phyloP scores from a whole-genome alignment of 2,888 invertebrate genomes.

The Lasioglossum villosulum region DNA sequence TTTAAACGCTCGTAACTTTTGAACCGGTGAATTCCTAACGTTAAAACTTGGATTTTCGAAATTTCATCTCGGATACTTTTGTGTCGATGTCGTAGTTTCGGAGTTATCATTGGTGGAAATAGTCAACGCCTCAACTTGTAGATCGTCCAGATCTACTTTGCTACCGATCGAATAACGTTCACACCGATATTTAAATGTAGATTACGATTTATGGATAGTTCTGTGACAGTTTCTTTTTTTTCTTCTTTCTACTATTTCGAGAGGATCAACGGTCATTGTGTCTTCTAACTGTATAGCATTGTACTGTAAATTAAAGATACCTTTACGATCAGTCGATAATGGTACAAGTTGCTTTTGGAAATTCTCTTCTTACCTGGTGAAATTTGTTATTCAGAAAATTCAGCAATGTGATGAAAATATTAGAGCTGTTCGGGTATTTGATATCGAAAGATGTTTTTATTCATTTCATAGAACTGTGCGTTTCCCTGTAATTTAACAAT shows the following conservation, averaged over 20 bases:
- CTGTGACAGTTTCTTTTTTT: conserved; percentile 25
- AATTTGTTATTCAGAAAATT: not conserved
- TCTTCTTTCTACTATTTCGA: not conserved
- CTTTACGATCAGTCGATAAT: conserved; percentile 32
- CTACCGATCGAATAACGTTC: conserved; percentile 37
- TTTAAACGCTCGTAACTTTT: too few relatives aligned
- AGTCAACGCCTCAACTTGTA: too few relatives aligned
- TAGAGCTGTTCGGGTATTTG: not conserved
- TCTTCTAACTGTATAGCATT: conserved; percentile 32
- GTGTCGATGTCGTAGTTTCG: too few relatives aligned
- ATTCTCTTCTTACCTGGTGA: not conserved
- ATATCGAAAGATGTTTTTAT: not conserved
- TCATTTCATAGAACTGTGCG: not conserved
- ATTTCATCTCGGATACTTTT: too few relatives aligned
- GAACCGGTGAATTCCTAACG: too few relatives aligned
- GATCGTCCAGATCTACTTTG: not conserved
- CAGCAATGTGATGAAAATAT: not conserved
- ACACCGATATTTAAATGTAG: conserved; percentile 32
- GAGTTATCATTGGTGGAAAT: too few relatives aligned
- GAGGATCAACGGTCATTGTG: conserved; percentile 3
- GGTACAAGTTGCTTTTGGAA: conserved; percentile 15
- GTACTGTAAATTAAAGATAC: conserved; percentile 49
- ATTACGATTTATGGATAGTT: conserved; percentile 28
- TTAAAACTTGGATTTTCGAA: too few relatives aligned
- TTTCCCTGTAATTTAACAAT: conserved; percentile 23